Base-by-base conservation (phyloP, 2,888 invertebrate species). In the Hydrotaea diabolus region DNA sequence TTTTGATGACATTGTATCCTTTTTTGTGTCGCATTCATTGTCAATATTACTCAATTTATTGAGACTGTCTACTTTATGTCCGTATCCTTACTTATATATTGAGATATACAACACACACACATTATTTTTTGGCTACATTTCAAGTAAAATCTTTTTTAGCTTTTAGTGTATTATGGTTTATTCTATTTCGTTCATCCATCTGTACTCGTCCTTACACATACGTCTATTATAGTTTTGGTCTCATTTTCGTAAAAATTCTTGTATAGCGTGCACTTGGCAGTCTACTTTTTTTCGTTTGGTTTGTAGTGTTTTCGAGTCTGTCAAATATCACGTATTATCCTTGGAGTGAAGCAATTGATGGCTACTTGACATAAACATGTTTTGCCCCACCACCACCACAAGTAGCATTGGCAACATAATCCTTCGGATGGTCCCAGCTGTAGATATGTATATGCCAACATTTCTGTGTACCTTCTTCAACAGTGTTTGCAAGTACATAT, bases 261-360 rank as follows among this genome's bases (percentile, higher is more conserved):
- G 39, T 39, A 39, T 39, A n/a, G 39, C 9, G 13, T 49, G 19
- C 69, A 17, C 62, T 73, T 53, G 15, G 23, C 17, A 39, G 39
- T 8, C 36, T 36, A 36, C 39, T n/a, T n/a, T 36, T 23, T 23
- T 76, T 71, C 2, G 15, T 2, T 26, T 26, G n/a, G 55, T 43
- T 55, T 26, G 46, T 39, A 71, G 36, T 71, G 53, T 36, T 76
- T 77, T 76, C 80, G 66, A 80, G 78, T 85, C 78, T 78, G 75
- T 78, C 83, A 85, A 85, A 82, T 77, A 83, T 80, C 75, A 80
- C 75, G 80, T 83, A 80, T 73, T 82, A 85, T 85, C 82, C 77
- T 82, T 72, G 71, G 71, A 75, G 49, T 57, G 64, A 76, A 55
- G 75, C 21, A 36, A 82, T 77, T 73, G 78, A 79, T 81, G 75